Evolutionary conservation across 2,113 vertebrate genomes (phyloP), one percentile per base, ranked within the genome.

Genomic region (Nerophis ophidion): DNA sequence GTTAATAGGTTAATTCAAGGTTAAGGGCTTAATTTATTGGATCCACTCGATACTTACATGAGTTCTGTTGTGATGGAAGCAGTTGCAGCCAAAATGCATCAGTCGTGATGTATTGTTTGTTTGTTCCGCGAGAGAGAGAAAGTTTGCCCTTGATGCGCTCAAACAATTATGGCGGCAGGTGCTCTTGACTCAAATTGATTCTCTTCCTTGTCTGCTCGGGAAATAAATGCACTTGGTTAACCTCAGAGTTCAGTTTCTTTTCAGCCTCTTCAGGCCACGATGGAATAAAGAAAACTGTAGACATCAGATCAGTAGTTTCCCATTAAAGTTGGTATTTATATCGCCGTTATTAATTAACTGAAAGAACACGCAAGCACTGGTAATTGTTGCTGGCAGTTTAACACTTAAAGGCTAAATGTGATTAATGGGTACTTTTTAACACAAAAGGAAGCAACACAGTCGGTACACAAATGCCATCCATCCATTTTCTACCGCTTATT

Each of bases 31-130:
- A 26, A 2, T 26, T 26, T 3, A 26, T 26, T 26, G 19, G 1
- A 56, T 17, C 16, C n/a, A 38, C n/a, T 40, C 53, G 2, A 40
- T 40, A 40, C 38, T 4, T 44, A 17, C 16, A 12, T 38, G 38
- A 17, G 36, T 16, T 56, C 40, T 44, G 40, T 19, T 56, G 54
- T 13, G 53, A 57, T 69, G 50, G 68, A 61, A 58, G 56, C 56
- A 53, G 40, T 4, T 17, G 26, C n/a, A 11, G 68, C 66, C 66
- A 59, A 54, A 47, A 57, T 57, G 56, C 81, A 65, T 80, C 83
- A 72, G 68, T 40, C 8, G 64, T 81, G 83, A 88, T 88, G 86
- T 87, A 88, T 83, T 75, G 81, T 81, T 84, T 83, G 86, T 86
- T 86, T 84, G 78, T 76, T 77, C 68, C 13, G 59, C 68, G 65